A percentile compares a stretch with the other conserved stretches of the same genome.
These are phyloP conservation scores for Diphyllodes magnificus DNA, from an alignment of 2,113 vertebrate genomes.

Conservation along the genomic window DNA sequence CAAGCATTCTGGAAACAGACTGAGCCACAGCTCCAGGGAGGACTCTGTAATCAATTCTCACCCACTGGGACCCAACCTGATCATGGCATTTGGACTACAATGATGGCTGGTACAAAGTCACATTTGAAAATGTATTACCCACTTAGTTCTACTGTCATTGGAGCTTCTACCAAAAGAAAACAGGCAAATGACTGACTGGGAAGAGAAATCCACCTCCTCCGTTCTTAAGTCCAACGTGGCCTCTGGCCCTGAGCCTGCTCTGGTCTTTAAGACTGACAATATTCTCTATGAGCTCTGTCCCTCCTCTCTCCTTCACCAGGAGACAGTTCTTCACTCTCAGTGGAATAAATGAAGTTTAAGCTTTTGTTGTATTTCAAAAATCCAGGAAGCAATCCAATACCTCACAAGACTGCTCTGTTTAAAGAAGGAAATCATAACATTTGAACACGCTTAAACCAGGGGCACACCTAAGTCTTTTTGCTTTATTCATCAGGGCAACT, in stretches of 20 bases:
- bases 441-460: background rate
- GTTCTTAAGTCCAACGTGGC: background rate
- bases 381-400: background rate
- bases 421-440: background rate
- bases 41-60: background rate
- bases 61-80: background rate
- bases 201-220: background rate
- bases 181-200: background rate
- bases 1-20: background rate
- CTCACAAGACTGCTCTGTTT: background rate
- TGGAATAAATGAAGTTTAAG: background rate
- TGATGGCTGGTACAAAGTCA: background rate
- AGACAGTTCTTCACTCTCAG: background rate
- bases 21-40: background rate
- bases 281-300: background rate
- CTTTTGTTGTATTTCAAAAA: background rate
- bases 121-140: background rate
- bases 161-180: background rate
- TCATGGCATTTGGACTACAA: accelerated
- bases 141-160: background rate
- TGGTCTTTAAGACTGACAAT: background rate
- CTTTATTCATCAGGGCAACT: background rate
- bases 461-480: background rate
- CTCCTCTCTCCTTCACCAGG: background rate
- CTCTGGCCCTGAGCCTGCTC: background rate